Evolutionary conservation across 2,113 vertebrate species (phyloP), one percentile per base, ranked within the genome.

Genomic region (Haplotaxodon microlepis): DNA sequence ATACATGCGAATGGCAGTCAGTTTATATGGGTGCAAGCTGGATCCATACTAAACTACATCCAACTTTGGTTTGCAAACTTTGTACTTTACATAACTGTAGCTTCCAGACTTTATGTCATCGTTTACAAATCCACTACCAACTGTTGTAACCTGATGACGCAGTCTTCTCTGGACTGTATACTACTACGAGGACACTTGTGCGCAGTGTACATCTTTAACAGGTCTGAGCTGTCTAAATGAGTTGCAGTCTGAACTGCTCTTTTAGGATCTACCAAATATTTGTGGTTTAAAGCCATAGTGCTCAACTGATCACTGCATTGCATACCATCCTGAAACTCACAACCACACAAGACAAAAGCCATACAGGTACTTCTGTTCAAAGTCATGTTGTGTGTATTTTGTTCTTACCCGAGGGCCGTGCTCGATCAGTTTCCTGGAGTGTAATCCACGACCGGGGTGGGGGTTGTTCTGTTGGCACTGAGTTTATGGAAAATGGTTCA

Each of bases 371-470:
- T 56, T 61, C 9, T 14, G 17, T 40, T 83, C 9, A 61, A 47
- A 45, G 5, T 24, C 3, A 29, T 4, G 10, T 50, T 83, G 36
- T 13, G 9, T 84, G 31, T 24, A 6, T 17, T 29, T 42, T 6
- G 14, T 71, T 8, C 42, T 92, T 89, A 98, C 97, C 98, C 93
- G 98, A 97, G 88, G 98, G 96, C 90, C 97, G 97, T 94, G 98
- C 96, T 94, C 98, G 95, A 89, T 99, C 98, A 84, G 97, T 98
- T 96, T 99, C 98, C 95, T 98, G 97, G 87, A 99, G 96, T 94
- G 97, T 97, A 94, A 99, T 98, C 98, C 98, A 99, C 91, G 98
- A 99, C 92, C 98, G 97, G 92, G 98, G 97, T 90, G 98, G 98
- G 69, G 98, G 98, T 79, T 98, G 98, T 88, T 99, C 98, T 95